phyloP scores from a whole-genome alignment of 2,888 invertebrate genomes.

The Cacoxenus indagator region DNA sequence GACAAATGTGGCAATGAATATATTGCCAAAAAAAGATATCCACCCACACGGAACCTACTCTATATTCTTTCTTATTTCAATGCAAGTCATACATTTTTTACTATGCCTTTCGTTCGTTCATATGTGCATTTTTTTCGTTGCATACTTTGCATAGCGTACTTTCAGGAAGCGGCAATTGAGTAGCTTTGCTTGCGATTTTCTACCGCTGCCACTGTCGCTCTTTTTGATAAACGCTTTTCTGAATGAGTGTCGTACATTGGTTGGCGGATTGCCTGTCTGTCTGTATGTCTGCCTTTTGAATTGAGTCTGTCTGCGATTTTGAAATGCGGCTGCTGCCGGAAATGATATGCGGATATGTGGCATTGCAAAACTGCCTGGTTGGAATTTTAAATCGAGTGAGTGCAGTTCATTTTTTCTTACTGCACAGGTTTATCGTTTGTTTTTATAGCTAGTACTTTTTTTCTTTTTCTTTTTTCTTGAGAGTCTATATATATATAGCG shows the following conservation, averaged over 20 bases:
- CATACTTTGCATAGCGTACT: conserved; percentile 43
- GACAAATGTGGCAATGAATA: conserved; percentile 68
- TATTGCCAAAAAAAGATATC: conserved; percentile 49
- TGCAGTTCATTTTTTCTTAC: too few species aligned
- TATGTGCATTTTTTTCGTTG: conserved; percentile 41
- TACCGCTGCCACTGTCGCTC: conserved; percentile 6
- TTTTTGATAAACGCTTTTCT: conserved; percentile 21
- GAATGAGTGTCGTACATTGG: neutral
- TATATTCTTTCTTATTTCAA: neutral
- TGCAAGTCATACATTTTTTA: neutral
- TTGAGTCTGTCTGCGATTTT: neutral
- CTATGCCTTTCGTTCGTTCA: neutral
- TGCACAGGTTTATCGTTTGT: too few species aligned
- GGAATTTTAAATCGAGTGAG: neutral
- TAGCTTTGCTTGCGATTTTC: conserved; percentile 28
- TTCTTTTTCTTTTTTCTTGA: neutral
- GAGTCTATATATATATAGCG: neutral
- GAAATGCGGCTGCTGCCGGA: neutral
- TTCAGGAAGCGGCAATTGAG: conserved; percentile 40
- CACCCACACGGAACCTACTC: neutral
- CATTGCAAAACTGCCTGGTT: neutral
- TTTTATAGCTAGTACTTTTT: too few species aligned
- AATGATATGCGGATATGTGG: conserved; percentile 5
- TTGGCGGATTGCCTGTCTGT: neutral
- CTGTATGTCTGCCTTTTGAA: neutral